phyloP scores from a whole-genome alignment of 2,888 invertebrate species.

The Halictus quadricinctus region DNA sequence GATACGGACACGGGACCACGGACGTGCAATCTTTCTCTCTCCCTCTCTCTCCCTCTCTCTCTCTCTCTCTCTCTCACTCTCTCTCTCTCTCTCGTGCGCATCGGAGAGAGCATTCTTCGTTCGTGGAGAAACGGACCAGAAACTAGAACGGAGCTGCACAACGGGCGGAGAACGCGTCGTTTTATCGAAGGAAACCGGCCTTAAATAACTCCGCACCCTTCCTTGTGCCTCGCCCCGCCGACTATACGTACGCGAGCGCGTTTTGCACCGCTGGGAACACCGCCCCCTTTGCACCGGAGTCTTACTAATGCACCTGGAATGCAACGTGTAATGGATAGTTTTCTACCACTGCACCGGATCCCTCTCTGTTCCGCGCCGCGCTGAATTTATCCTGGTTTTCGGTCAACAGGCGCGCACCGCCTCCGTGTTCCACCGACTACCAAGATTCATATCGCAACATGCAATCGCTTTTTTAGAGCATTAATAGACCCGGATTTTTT shows the following conservation, averaged over 20 bases:
- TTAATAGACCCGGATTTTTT: no score
- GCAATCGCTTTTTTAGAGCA: neutral
- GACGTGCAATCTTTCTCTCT: neutral
- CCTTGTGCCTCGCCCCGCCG: constrained; percentile 6
- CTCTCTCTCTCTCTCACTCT: neutral
- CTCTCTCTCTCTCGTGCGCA: neutral
- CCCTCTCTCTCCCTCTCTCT: neutral
- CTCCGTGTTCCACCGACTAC: neutral
- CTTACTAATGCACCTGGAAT: constrained; percentile 32
- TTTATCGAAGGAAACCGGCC: constrained; percentile 57
- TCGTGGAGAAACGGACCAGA: constrained; percentile 24
- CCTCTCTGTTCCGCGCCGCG: neutral
- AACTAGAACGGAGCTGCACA: constrained; percentile 32
- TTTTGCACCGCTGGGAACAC: constrained; percentile 28
- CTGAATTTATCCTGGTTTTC: neutral
- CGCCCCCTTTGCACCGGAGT: constrained; percentile 9
- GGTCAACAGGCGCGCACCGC: neutral
- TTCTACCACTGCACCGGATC: neutral
- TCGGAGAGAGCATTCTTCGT: constrained; percentile 26
- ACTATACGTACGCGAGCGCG: constrained; percentile 28
- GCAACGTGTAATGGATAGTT: constrained; percentile 26
- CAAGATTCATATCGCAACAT: neutral
- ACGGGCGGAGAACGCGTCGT: constrained; percentile 32
- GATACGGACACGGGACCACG: constrained; percentile 25
- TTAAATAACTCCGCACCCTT: constrained; percentile 54